Evolutionary conservation across 64 coral and sea anemone genomes (phyloP).

Genomic region (Montipora cactus): DNA sequence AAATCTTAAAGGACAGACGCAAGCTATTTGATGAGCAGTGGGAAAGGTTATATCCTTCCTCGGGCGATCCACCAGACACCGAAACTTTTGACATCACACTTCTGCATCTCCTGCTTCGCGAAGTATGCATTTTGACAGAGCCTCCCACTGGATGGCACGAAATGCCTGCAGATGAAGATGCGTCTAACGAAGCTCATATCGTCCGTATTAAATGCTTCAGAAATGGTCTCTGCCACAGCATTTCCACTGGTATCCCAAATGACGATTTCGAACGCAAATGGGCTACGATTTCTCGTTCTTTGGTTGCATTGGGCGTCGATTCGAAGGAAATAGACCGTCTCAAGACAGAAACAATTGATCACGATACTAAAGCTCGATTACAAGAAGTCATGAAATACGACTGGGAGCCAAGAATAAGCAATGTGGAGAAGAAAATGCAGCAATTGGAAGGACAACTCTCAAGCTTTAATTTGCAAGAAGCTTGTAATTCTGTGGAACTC

Average conservation of each 20-base stretch:
- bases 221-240: conserved; percentile 56
- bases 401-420: background rate
- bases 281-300: background rate
- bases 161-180: conserved; percentile 44
- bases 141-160: conserved; percentile 49
- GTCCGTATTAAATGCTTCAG: conserved; percentile 58
- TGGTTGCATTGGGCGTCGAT: conserved; percentile 55
- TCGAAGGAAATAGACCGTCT: conserved; percentile 36
- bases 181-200: conserved; percentile 52
- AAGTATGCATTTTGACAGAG: background rate
- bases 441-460: background rate
- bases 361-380: background rate
- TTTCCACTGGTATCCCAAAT: conserved; percentile 18
- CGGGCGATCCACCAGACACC: conserved; percentile 23
- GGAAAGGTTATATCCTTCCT: conserved; percentile 55
- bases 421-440: background rate
- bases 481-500: background rate
- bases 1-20: conserved; percentile 7
- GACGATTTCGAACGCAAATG: conserved; percentile 47
- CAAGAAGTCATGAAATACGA: conserved; percentile 21
- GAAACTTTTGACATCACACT: conserved; percentile 70
- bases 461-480: background rate
- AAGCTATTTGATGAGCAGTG: conserved; percentile 57
- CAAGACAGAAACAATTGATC: conserved; percentile 33
- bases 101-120: conserved; percentile 63